Evolutionary conservation across 2,113 vertebrate genomes (phyloP).

Genomic region (Oceanites oceanicus): DNA sequence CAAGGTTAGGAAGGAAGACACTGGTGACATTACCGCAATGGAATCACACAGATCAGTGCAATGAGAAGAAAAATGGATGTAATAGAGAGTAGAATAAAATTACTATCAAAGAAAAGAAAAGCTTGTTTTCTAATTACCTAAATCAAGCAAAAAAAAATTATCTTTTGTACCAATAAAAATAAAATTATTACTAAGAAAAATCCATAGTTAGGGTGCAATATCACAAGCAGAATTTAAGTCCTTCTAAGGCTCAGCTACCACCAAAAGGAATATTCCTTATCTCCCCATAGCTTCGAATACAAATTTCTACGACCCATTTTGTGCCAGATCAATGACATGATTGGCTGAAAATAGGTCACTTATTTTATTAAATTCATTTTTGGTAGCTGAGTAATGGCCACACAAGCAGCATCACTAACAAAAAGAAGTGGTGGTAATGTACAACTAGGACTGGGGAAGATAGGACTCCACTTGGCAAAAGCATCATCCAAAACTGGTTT

Average conservation of each 20-base stretch:
- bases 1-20: neutral
- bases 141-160: neutral
- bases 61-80: neutral
- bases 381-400: neutral
- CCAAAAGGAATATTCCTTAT: neutral
- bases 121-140: neutral
- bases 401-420: neutral
- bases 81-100: neutral
- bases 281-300: neutral
- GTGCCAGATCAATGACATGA: neutral
- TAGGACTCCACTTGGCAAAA: neutral
- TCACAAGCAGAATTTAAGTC: neutral
- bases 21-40: neutral
- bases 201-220: neutral
- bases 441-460: neutral
- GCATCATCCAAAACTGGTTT: neutral
- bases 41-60: neutral
- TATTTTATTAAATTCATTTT: neutral
- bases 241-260: neutral
- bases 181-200: neutral
- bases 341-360: neutral
- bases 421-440: neutral
- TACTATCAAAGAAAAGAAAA: neutral
- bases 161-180: neutral
- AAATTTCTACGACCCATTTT: neutral